Evolutionary conservation across 2,113 vertebrate species (phyloP), one percentile per base, ranked within the genome.

Genomic region (Tragelaphus imberbis): DNA sequence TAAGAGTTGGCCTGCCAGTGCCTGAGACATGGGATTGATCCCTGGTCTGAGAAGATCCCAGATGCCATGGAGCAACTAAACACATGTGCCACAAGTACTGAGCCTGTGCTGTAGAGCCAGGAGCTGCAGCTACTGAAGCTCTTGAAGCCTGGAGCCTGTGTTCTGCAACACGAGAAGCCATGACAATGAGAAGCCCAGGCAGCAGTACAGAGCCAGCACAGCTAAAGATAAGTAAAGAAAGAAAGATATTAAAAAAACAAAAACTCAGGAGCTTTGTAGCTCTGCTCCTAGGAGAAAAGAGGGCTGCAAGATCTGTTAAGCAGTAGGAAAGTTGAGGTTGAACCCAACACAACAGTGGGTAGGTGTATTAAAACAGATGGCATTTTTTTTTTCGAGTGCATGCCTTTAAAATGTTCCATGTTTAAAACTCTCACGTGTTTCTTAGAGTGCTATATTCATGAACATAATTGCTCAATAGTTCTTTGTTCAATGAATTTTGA

Each of bases 401-500:
- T 40, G 61, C 25, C 65, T 90, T 7, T 1, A 58, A 97, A 92
- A 94, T 97, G 65, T 49, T 88, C 79, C 82, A 25, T n/a, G 88
- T 95, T 97, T 94, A 88, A 97, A 98, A 80, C 10, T 53, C 63
- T 97, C 58, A 88, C 88, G 79, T 96, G 91, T 93, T 94, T 98
- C 98, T 98, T 96, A 98, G 61, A 98, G 94, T 61, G 96, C n/a
- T 87, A 95, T 97, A 96, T 98, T 98, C 98, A 85, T 96, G 98
- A 98, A 88, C 92, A 97, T 98, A 98, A 99, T 98, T 98, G 95
- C 97, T 98, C 97, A 95, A 91, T 89, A 91, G 49, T 96, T 97
- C 95, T 98, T 98, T 97, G 97, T 98, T 98, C 97, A 98, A 97
- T 98, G 97, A 98, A 98, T 97, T 98, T 98, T 98, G 97, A 94